These are phyloP conservation scores for Laterallus jamaicensis DNA, from an alignment of 2,113 vertebrate genomes.

Conservation along the genomic window DNA sequence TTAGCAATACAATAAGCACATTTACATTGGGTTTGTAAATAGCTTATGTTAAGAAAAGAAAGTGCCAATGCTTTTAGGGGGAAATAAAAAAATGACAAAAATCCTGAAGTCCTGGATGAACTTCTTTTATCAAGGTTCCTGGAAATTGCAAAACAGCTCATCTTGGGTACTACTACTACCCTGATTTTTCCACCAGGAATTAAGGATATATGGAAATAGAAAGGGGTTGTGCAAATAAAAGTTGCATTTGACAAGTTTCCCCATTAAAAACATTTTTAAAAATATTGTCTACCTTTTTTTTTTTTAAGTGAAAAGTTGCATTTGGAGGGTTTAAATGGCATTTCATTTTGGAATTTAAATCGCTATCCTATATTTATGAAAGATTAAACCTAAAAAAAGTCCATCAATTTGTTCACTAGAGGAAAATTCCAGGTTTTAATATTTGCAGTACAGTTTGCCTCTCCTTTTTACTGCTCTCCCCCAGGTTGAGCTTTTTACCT, in stretches of 20 bases:
- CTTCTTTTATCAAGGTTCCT: background rate
- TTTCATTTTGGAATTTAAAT: background rate
- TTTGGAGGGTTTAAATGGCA: background rate
- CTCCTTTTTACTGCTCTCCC: background rate
- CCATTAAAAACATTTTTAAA: rapidly evolving
- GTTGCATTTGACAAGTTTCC: background rate
- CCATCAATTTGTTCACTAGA: background rate
- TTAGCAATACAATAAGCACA: rapidly evolving
- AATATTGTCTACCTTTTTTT: background rate
- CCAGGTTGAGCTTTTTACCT: background rate
- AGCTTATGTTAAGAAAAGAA: background rate
- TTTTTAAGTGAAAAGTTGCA: background rate
- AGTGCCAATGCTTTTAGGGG: background rate
- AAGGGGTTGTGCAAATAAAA: background rate
- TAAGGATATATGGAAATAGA: background rate
- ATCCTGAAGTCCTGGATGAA: background rate
- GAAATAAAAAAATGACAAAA: background rate
- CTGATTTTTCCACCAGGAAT: background rate
- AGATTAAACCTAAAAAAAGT: background rate
- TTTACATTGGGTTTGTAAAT: background rate
- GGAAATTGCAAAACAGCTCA: background rate
- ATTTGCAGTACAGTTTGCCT: background rate
- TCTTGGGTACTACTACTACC: background rate
- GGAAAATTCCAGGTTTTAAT: background rate
- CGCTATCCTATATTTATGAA: background rate